These are phyloP conservation scores for Nebria salina DNA, from an alignment of 2,888 invertebrate genomes.

Conservation along the genomic window DNA sequence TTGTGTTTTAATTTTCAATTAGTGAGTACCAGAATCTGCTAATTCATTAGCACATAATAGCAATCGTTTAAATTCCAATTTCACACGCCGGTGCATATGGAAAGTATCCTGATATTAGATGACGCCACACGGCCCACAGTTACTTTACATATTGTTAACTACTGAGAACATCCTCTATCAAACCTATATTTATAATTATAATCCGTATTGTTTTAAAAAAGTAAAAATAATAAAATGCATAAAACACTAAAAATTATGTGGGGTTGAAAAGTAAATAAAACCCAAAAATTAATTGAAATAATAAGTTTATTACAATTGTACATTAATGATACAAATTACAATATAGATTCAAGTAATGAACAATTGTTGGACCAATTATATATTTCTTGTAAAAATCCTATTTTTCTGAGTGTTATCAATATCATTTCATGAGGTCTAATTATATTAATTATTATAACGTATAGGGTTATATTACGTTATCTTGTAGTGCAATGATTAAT, in stretches of 20 bases:
- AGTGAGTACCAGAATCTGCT: neutral
- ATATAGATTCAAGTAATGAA: neutral
- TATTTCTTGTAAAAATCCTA: neutral
- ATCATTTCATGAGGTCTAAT: neutral
- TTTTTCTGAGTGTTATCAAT: neutral
- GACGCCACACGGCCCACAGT: no score
- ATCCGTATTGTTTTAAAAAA: no score
- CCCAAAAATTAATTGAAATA: no score
- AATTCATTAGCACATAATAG: slow-evolving; percentile 1
- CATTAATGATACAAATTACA: no score
- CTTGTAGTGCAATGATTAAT: slow-evolving; percentile 18
- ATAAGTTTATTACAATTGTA: no score
- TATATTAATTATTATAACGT: slow-evolving; percentile 39
- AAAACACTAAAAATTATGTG: no score
- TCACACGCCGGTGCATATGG: neutral
- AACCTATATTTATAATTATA: no score
- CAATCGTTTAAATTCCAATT: neutral
- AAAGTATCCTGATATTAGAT: no score
- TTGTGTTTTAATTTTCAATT: neutral
- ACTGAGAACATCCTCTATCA: no score
- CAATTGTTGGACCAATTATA: neutral
- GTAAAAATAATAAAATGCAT: no score
- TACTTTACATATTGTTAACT: no score
- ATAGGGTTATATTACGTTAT: slow-evolving; percentile 37
- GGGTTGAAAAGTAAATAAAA: no score